Percentiles rank a stretch among this genome's conserved stretches.
Conservation (phyloP, 1,140 invertebrate species). For the Bilobella aurantiaca region DNA sequence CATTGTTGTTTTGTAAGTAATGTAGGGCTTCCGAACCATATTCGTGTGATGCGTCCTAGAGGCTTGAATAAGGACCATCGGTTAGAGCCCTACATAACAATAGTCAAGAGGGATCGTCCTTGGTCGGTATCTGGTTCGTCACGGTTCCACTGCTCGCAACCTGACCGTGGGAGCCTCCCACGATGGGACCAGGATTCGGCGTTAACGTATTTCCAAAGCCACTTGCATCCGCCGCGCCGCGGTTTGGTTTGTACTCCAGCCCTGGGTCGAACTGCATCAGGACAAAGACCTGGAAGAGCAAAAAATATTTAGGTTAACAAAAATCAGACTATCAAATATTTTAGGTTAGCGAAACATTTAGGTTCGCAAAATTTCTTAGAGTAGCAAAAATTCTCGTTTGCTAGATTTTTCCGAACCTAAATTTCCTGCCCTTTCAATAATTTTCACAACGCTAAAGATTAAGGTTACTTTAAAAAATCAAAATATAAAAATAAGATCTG, state of each 20-base stretch:
- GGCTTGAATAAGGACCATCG: slow-evolving; percentile 51
- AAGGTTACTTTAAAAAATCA: no score
- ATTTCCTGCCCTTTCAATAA: no score
- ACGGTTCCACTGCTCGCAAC: background rate
- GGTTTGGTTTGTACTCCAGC: slow-evolving; percentile 80
- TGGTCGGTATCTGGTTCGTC: slow-evolving; percentile 40
- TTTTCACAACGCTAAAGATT: no score
- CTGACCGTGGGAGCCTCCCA: background rate
- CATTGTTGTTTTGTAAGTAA: background rate
- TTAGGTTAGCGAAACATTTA: no score
- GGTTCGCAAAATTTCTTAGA: no score
- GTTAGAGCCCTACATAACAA: slow-evolving; percentile 97
- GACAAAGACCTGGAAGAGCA: slow-evolving; percentile 67
- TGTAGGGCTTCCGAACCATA: slow-evolving; percentile 2
- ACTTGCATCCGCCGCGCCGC: slow-evolving; percentile 45
- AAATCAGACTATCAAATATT: no score
- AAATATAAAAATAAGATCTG: no score
- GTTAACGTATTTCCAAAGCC: slow-evolving; percentile 17
- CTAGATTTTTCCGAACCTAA: no score
- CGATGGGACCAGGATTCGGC: slow-evolving; percentile 8
- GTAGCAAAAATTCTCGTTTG: no score
- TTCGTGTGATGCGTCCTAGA: slow-evolving; percentile 14
- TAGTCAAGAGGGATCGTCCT: slow-evolving; percentile 93
- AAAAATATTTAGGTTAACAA: background rate
- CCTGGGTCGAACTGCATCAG: slow-evolving; percentile 95